phyloP scores from a whole-genome alignment of 2,113 vertebrate genomes.

The Mormyrus lacerda region DNA sequence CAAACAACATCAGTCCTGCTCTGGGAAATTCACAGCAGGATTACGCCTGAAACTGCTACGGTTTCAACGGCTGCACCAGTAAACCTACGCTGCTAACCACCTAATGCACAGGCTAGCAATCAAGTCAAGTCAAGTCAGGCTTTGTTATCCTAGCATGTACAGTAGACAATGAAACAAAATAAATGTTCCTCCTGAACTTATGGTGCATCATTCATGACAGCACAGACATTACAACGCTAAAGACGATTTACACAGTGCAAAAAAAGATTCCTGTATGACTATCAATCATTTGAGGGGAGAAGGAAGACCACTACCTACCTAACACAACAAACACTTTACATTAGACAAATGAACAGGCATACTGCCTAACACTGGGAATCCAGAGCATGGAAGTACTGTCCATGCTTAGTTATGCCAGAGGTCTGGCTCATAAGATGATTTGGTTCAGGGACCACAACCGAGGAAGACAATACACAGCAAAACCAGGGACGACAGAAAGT shows the following conservation, averaged over 20 bases:
- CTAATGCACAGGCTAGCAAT: not conserved
- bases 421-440: not conserved
- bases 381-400: not conserved
- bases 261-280: not conserved
- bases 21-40: not conserved
- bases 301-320: not conserved
- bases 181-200: not conserved
- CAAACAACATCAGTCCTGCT: not conserved
- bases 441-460: not conserved
- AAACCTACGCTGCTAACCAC: not conserved
- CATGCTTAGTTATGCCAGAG: not conserved
- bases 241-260: not conserved
- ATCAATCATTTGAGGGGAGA: not conserved
- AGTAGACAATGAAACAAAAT: not conserved
- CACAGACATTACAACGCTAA: not conserved
- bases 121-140: not conserved
- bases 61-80: not conserved
- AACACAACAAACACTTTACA: not conserved
- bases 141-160: not conserved
- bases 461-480: not conserved
- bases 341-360: not conserved
- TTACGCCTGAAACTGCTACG: not conserved
- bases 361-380: not conserved
- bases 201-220: not conserved
- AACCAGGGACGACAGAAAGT: constrained; percentile 44